Evolutionary conservation across 2,113 vertebrate genomes (phyloP).

Genomic region (Chionodraco myersi): DNA sequence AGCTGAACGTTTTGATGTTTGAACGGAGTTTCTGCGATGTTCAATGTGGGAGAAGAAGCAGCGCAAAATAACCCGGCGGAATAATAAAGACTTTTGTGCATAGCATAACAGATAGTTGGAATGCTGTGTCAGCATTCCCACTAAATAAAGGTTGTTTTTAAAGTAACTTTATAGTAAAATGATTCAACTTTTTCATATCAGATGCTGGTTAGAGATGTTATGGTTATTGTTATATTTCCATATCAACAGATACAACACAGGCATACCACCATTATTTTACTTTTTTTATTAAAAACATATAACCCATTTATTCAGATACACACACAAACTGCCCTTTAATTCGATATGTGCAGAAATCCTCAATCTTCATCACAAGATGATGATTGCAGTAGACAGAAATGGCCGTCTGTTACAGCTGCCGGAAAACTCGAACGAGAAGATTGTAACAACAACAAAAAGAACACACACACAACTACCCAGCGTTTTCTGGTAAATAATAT

Average conservation of each 20-base stretch:
- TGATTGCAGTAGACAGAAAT: constrained; percentile 16
- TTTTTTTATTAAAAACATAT: constrained; percentile 60
- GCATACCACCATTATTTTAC: constrained; percentile 2
- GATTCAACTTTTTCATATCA: background rate
- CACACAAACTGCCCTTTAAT: constrained; percentile 34
- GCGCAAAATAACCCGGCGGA: too few species aligned
- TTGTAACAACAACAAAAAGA: constrained; percentile 19
- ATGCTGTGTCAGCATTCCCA: too few species aligned
- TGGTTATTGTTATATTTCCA: background rate
- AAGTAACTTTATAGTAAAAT: too few species aligned
- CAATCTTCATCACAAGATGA: constrained; percentile 22
- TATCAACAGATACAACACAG: constrained; percentile 1
- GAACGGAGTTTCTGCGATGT: too few species aligned
- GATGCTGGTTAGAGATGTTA: background rate
- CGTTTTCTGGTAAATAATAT: constrained; percentile 33
- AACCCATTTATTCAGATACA: constrained; percentile 28
- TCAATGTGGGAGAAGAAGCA: too few species aligned
- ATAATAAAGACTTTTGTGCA: too few species aligned
- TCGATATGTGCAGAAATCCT: constrained; percentile 26
- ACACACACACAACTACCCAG: constrained; percentile 1
- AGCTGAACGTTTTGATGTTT: too few species aligned
- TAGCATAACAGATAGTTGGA: too few species aligned
- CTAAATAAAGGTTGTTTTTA: too few species aligned
- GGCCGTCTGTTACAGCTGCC: constrained; percentile 56
- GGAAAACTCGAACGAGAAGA: constrained; percentile 36